Conservation (phyloP, 2,797 vertebrate species). For the Pantherophis vulpinus region DNA sequence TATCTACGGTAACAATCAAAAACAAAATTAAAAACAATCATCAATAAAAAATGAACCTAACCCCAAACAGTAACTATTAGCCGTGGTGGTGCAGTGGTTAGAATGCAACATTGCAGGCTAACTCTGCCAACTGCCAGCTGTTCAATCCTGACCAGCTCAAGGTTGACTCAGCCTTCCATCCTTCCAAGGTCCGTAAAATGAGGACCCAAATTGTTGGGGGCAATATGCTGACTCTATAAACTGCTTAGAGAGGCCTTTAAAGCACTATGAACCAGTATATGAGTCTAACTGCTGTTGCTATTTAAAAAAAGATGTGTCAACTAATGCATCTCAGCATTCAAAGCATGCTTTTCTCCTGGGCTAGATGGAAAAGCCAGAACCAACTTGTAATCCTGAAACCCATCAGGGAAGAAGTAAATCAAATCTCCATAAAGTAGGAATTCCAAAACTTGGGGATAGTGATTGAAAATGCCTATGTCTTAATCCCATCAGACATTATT, state of each 20-base stretch:
- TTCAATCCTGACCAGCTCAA: background rate
- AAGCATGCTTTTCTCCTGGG: background rate
- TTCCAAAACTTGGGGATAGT: no score
- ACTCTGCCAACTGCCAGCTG: background rate
- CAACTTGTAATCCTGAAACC: background rate
- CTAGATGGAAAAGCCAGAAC: background rate
- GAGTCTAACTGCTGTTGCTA: no score
- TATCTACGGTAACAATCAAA: background rate
- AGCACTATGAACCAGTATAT: no score
- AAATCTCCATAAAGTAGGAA: background rate
- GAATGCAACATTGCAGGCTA: background rate
- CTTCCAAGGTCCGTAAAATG: background rate
- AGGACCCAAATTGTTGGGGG: background rate
- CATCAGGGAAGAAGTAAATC: background rate
- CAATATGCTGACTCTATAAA: background rate
- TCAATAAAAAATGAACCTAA: background rate
- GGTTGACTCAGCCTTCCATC: background rate
- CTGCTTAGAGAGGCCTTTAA: background rate
- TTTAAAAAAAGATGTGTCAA: background rate
- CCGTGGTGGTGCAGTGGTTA: background rate
- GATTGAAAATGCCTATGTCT: no score
- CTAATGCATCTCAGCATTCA: background rate
- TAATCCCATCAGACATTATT: no score
- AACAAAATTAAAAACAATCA: background rate
- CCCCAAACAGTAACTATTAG: background rate